Percentiles rank a stretch among this genome's conserved stretches.
Evolutionary conservation across 2,113 vertebrate genomes (phyloP).

Genomic region (Cyanoramphus novaezelandiae): DNA sequence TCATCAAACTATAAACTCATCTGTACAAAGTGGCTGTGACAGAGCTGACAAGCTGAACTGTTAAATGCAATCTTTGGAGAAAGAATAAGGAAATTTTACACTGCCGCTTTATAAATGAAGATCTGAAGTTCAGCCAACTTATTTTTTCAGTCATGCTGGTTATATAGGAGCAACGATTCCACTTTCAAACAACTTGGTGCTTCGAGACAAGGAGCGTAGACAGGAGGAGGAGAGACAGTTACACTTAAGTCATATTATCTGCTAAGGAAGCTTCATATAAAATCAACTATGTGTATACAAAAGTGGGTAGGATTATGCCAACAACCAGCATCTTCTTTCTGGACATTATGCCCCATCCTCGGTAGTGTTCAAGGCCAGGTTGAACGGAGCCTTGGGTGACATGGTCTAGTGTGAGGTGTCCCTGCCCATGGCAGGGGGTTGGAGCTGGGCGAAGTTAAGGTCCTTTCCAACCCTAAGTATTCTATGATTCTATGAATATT

Average conservation of each 20-base stretch:
- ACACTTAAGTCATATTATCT: background rate
- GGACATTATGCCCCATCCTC: accelerated
- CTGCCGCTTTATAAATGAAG: background rate
- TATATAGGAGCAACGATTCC: background rate
- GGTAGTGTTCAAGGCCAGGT: background rate
- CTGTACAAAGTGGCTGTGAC: background rate
- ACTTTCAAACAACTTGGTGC: accelerated
- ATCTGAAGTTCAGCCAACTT: background rate
- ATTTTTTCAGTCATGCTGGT: background rate
- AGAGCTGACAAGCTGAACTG: background rate
- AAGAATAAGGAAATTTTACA: background rate
- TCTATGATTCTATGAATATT: background rate
- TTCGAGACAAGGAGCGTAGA: background rate
- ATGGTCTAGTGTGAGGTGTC: background rate
- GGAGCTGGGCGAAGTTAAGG: background rate
- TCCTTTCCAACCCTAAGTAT: background rate
- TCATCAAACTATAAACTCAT: background rate
- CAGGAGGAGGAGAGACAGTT: background rate
- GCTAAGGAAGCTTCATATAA: background rate
- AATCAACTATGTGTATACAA: background rate
- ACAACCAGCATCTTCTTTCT: background rate
- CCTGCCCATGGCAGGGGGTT: background rate
- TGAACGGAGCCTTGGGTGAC: background rate
- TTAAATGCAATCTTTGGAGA: background rate
- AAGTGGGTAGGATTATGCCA: background rate